Evolutionary conservation across 2,888 invertebrate species (phyloP), one percentile per base, ranked within the genome.

Genomic region (Hyposoter dolosus): DNA sequence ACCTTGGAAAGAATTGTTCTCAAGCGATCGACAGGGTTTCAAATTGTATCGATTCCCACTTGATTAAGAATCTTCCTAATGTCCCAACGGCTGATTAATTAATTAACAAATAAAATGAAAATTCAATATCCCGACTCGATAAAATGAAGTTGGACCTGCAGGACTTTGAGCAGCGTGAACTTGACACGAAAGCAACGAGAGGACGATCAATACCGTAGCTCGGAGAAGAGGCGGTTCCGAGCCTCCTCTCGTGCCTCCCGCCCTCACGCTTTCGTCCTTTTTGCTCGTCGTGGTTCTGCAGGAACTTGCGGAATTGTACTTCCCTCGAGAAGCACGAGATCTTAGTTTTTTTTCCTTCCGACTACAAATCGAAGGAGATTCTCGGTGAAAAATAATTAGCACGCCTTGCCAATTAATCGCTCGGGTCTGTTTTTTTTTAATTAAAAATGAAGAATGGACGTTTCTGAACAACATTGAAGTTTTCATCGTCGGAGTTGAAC

Each of bases 171-270:
- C 60, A 60, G 76, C 91, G 92, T 93, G 93, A 93, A 93, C 93
- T 93, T 93, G 93, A 93, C 90, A 91, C 92, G 91, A 92, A 93
- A 93, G 92, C 90, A 84, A 89, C 88, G 80, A 80, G 90, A 89
- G 86, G 78, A 85, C 92, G 93, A 93, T 93, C 93, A 93, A 93
- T 93, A 93, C 93, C 79, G 63, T 91, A 89, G 86, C 89, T 88
- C 88, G 80, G 79, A 80, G 88, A 65, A 84, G 89, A 89, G 86
- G 77, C 92, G 93, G 91, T 83, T 71, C 69, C 63, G 89, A 90
- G 90, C 92, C 91, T 92, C 91, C 90, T 91, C 91, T 92, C 91
- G 90, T 91, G 83, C 83, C 65, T 71, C 60, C 74, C 72, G 78
- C 68, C 76, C 47, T 32, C 19, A 43, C 77, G 45, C 60, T 43